These are phyloP conservation scores for Willisornis vidua DNA, from an alignment of 2,113 vertebrate genomes.

Conservation along the genomic window DNA sequence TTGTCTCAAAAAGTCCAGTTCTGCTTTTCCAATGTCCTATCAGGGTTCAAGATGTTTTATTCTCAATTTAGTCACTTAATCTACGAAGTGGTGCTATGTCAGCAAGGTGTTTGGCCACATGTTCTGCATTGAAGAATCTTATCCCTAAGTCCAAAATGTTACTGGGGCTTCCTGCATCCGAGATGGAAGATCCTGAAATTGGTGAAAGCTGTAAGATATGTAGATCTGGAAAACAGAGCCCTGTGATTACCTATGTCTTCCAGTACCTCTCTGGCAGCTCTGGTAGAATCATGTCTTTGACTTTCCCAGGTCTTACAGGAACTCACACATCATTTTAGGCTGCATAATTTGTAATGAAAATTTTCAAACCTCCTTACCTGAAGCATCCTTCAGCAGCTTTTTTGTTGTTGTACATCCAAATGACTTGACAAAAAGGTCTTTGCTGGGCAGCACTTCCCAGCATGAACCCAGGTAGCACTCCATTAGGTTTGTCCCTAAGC, in stretches of 20 bases:
- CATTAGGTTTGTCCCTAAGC: not conserved
- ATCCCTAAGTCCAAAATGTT: not conserved
- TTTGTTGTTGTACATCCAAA: not conserved
- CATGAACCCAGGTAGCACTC: accelerated
- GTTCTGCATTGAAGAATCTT: not conserved
- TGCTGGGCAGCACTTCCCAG: not conserved
- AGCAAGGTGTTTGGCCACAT: not conserved
- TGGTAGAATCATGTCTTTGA: not conserved
- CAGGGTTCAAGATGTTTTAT: not conserved
- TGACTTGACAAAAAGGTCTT: not conserved
- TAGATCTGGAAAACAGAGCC: not conserved
- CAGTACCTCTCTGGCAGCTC: not conserved
- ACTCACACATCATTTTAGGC: not conserved
- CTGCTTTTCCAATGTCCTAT: not conserved
- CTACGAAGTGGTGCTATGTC: not conserved
- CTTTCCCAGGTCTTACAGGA: not conserved
- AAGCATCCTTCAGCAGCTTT: not conserved
- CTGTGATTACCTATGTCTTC: not conserved
- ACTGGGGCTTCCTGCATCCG: not conserved
- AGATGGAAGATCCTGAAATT: not conserved
- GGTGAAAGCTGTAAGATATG: not conserved
- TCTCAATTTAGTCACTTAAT: not conserved
- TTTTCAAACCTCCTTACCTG: not conserved
- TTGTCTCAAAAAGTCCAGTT: not conserved
- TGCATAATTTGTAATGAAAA: not conserved